phyloP scores from a whole-genome alignment of 2,797 vertebrate species.

The Australoheros facetus region DNA sequence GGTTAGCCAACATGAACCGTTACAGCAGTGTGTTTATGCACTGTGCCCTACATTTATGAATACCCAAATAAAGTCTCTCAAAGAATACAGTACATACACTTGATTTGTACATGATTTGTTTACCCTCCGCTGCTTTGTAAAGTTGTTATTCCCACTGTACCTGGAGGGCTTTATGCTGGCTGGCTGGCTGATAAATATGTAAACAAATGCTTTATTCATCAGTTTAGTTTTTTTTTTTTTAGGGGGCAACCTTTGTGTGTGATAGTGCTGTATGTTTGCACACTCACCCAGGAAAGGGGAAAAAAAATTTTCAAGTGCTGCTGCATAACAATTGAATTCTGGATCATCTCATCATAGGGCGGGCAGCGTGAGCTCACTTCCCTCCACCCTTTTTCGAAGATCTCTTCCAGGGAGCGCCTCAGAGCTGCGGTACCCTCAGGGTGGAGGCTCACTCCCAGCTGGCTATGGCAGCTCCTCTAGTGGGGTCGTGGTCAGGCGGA shows the following conservation, averaged over 20 bases:
- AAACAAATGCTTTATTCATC: slow-evolving; percentile 19
- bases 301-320: slow-evolving; percentile 9
- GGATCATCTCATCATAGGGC: slow-evolving; percentile 64
- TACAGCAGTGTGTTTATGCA: slow-evolving; percentile 17
- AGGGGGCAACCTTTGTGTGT: background rate
- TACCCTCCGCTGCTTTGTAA: slow-evolving; percentile 3
- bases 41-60: slow-evolving; percentile 16
- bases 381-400: slow-evolving; percentile 81
- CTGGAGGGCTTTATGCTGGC: slow-evolving; percentile 14
- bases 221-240: background rate
- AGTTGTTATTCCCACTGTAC: slow-evolving; percentile 16
- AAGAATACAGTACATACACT: slow-evolving; percentile 12
- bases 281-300: slow-evolving; percentile 1
- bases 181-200: slow-evolving; percentile 16
- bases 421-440: slow-evolving; percentile 91
- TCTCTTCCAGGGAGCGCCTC: slow-evolving; percentile 92
- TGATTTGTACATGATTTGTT: slow-evolving; percentile 3
- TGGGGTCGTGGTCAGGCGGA: slow-evolving; percentile 85
- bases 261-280: background rate
- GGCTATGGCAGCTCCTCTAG: slow-evolving; percentile 85
- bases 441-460: slow-evolving; percentile 81
- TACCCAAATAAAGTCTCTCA: slow-evolving; percentile 18
- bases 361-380: slow-evolving; percentile 80
- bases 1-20: slow-evolving; percentile 75
- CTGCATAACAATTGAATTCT: slow-evolving; percentile 42